These are phyloP conservation scores for Dascyllus trimaculatus DNA, from an alignment of 2,113 vertebrate genomes.

Conservation along the genomic window DNA sequence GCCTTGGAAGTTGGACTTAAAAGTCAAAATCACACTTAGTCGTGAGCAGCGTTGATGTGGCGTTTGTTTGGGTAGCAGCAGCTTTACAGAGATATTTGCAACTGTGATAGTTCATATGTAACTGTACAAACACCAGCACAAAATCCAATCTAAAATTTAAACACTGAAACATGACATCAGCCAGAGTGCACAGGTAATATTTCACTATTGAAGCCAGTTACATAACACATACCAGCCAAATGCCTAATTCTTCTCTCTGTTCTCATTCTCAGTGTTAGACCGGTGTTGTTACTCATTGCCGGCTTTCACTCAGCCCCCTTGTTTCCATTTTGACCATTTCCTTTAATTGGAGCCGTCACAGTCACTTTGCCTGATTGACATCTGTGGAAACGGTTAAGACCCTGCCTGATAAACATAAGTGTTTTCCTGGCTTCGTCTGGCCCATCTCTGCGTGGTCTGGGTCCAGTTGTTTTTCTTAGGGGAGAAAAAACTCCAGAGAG, in stretches of 20 bases:
- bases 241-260: not conserved
- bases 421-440: conserved; percentile 68
- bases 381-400: conserved; percentile 77
- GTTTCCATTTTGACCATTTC: conserved; percentile 73
- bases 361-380: conserved; percentile 82
- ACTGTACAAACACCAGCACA: not conserved
- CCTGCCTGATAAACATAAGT: conserved; percentile 70
- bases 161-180: not conserved
- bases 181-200: not conserved
- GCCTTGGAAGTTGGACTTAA: not conserved
- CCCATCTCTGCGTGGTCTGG: conserved; percentile 59
- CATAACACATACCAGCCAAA: conserved; percentile 12
- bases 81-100: not conserved
- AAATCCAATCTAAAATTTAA: not conserved
- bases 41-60: not conserved
- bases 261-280: conserved; percentile 1
- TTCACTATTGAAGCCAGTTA: not conserved
- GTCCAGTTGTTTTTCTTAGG: conserved; percentile 69
- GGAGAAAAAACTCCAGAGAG: conserved; percentile 47
- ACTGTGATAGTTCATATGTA: not conserved
- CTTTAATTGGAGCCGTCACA: conserved; percentile 78
- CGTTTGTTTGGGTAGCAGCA: not conserved
- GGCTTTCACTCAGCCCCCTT: conserved; percentile 49
- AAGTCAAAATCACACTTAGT: not conserved
- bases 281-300: conserved; percentile 1